Evolutionary conservation across 2,113 vertebrate genomes (phyloP), one percentile per base, ranked within the genome.

Genomic region (Aldabrachelys gigantea): DNA sequence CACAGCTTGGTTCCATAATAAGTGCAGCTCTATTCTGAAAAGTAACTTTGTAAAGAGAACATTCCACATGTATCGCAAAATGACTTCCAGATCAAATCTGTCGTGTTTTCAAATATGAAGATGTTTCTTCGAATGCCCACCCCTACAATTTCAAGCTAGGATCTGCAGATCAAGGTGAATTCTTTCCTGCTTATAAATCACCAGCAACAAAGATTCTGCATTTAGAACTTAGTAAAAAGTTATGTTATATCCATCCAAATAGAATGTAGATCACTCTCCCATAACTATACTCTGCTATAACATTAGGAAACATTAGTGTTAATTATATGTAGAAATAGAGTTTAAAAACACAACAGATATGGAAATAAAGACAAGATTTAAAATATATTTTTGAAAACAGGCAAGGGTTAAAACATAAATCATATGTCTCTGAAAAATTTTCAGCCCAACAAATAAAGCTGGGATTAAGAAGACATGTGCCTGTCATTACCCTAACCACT

Each of bases 341-440:
- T 95, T 95, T 93, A 93, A 57, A 57, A 72, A 29, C 31, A 93
- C 88, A 90, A 93, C 35, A 59, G 76, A 85, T 38, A 62, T 82
- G 65, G 86, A 93, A 96, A 92, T 69, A 89, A 90, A 94, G 27
- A 24, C 50, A 52, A 87, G 86, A 57, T 80, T 89, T 96, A 83
- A 92, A 94, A 59, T 93, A 87, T 41, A 54, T 92, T 95, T n/a
- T 93, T 87, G 2, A 89, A 96, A 90, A 90, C 75, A 85, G 86
- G 54, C 78, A 47, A 59, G 41, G 89, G 76, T 90, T 95, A 81
- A 88, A 41, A 27, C 92, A 52, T 84, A 94, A 94, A 93, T 72
- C 93, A 80, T 91, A 89, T 95, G 93, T 95, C 93, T 93, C 76
- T 92, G 96, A 87, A 91, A 91, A 89, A 84, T 86, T 83, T 88